Percentiles rank a stretch among this genome's conserved stretches.
Evolutionary conservation across 1,140 invertebrate species (phyloP).

Genomic region (Drosophila truncata): DNA sequence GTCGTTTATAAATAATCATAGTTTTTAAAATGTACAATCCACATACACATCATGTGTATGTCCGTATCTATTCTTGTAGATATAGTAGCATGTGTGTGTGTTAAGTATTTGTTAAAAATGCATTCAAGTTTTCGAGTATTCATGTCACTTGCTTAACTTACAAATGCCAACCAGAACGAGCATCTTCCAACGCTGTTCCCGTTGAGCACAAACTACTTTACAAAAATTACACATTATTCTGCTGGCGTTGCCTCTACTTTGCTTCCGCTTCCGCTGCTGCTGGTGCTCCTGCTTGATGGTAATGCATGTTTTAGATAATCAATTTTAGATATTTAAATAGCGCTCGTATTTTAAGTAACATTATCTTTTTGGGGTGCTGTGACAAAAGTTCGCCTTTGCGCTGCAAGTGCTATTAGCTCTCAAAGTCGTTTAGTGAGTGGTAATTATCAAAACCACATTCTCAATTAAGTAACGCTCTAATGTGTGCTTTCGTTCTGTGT

Average conservation of each 20-base stretch:
- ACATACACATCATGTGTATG: constrained; percentile 14
- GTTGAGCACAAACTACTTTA: constrained; percentile 72
- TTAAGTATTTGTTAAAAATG: constrained; percentile 77
- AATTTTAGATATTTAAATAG: constrained; percentile 43
- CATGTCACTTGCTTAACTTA: constrained; percentile 77
- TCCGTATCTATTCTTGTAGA: constrained; percentile 27
- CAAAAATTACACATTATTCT: constrained; percentile 73
- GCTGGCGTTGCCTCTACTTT: constrained; percentile 42
- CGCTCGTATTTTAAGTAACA: constrained; percentile 61
- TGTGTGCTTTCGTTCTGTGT: constrained; percentile 43
- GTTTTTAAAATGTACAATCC: constrained; percentile 57
- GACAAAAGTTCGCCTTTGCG: constrained; percentile 51
- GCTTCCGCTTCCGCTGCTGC: neutral
- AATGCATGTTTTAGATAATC: constrained; percentile 20
- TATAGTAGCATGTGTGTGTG: constrained; percentile 38
- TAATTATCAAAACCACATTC: constrained; percentile 37
- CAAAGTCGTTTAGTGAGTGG: constrained; percentile 37
- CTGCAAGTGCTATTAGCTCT: constrained; percentile 40
- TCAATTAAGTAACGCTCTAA: constrained; percentile 68
- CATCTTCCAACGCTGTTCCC: constrained; percentile 30
- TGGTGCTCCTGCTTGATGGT: constrained; percentile 3
- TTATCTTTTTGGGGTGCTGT: constrained; percentile 68
- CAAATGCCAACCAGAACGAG: constrained; percentile 68
- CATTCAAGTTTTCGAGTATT: constrained; percentile 80
- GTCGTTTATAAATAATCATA: constrained; percentile 37